A percentile compares a stretch with the other conserved stretches of the same genome.
Conservation (phyloP, 2,888 invertebrate genomes). For the Acrocera orbiculus region DNA sequence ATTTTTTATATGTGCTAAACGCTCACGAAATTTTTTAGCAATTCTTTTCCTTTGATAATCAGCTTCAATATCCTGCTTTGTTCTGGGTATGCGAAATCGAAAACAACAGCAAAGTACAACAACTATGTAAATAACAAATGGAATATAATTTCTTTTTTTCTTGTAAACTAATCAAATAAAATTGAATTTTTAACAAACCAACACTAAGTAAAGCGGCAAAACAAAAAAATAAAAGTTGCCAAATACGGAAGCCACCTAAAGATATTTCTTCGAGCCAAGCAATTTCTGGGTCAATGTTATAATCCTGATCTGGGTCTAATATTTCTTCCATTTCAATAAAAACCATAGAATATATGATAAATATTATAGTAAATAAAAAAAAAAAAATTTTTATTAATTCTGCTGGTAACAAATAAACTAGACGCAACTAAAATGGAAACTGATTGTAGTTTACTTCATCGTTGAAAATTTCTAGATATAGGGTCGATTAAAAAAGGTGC, state of each 20-base stretch:
- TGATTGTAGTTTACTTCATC: too few relatives aligned
- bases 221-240: conserved; percentile 64
- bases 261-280: conserved; percentile 58
- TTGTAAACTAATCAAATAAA: background rate
- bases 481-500: conserved; percentile 16
- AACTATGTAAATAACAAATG: conserved; percentile 40
- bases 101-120: conserved; percentile 80
- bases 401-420: too few relatives aligned
- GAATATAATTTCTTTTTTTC: background rate
- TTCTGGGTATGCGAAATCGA: conserved; percentile 78
- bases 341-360: too few relatives aligned
- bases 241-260: conserved; percentile 51
- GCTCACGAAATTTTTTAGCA: conserved; percentile 62
- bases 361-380: too few relatives aligned
- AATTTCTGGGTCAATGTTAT: conserved; percentile 31
- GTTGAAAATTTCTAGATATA: too few relatives aligned
- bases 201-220: conserved; percentile 43
- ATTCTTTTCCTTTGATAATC: conserved; percentile 74
- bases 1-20: conserved; percentile 65
- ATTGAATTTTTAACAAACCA: conserved; percentile 31
- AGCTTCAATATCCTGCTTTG: conserved; percentile 89
- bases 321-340: too few relatives aligned
- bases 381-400: too few relatives aligned
- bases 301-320: conserved; percentile 19
- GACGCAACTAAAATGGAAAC: too few relatives aligned